Base-by-base conservation (phyloP, 2,113 vertebrate genomes). In the Cyphotilapia sp. region DNA sequence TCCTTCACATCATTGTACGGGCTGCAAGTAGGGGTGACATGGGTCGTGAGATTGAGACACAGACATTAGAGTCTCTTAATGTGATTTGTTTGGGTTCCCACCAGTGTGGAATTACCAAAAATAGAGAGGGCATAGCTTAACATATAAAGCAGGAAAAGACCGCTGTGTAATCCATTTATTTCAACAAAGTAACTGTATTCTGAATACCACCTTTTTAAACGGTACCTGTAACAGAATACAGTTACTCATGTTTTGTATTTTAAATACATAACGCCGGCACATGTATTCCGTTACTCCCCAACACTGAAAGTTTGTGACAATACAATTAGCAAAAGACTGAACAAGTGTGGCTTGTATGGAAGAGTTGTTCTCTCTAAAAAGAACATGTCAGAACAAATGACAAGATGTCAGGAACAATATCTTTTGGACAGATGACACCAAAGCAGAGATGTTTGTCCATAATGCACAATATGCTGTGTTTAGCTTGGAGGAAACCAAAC, bases 1-100 rank as follows among this genome's bases (percentile, higher is more conserved):
- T 59, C 27, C 27, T 59, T 59, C 27, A 31, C 8, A 59, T 59
- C 8, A 17, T 59, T 59, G 27, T 59, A 59, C 1, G 5, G 56
- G 13, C 56, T 59, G 3, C 14, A 59, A 59, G 56, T 59, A 59
- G 27, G 27, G 8, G 56, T 59, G 56, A 59, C 56, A 59, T 31
- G 14, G 56, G 14, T 59, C 0, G 8, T 2, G 0, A 31, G 57
- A 61, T 61, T 61, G 8, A 61, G 27, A 61, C 14, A 61, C 57
- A 31, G 13, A 31, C 27, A 59, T 59, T 29, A 31, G 27, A 31
- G 56, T 31, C 56, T 59, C 27, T 59, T 59, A 59, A 31, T 59
- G 57, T 59, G 14, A 59, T 59, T 9, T 9, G 27, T 59, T 59
- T 59, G 27, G 56, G 56, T 59, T 59, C 8, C 56, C 56, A 59